phyloP scores from a whole-genome alignment of 2,113 vertebrate species.

The Meles meles region DNA sequence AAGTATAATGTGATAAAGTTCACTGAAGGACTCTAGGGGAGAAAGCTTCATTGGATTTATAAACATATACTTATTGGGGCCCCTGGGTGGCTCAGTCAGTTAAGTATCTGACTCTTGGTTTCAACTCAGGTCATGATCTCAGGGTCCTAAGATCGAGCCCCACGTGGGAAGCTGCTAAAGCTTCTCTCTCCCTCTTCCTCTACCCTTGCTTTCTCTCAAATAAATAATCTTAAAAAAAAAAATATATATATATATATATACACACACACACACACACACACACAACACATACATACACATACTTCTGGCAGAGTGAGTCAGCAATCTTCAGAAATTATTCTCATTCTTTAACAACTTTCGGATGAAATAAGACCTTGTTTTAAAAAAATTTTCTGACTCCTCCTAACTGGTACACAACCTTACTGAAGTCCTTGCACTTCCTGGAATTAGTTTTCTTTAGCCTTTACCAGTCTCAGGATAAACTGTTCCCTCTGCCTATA shows the following conservation, averaged over 20 bases:
- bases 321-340: not conserved
- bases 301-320: not conserved
- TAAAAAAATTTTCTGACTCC: not conserved
- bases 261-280: no score
- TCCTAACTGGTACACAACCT: not conserved
- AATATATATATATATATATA: no score
- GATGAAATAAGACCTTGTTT: not conserved
- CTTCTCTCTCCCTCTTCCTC: no score
- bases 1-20: not conserved
- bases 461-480: not conserved
- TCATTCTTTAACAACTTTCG: not conserved
- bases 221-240: no score
- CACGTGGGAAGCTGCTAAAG: no score
- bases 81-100: no score
- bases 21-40: not conserved
- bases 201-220: no score
- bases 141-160: no score
- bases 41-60: not conserved
- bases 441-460: not conserved
- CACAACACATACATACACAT: no score
- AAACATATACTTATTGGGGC: not conserved
- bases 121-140: no score
- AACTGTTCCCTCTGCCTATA: not conserved
- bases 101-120: no score
- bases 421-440: not conserved